Conservation (phyloP, 1,140 invertebrate species). For the Heliconius melpomene region DNA sequence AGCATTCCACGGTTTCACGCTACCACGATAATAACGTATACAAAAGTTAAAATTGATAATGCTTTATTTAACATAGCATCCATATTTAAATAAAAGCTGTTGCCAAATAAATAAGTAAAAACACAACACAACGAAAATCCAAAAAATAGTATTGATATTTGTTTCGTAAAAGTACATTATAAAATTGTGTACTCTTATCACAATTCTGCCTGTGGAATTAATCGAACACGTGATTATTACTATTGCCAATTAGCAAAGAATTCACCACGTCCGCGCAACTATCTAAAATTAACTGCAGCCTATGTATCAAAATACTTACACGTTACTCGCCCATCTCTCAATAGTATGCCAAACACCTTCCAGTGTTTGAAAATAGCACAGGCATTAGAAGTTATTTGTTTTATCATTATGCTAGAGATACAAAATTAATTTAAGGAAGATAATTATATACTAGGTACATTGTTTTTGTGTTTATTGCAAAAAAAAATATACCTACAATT, state of each 20-base stretch:
- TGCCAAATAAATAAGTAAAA: neutral
- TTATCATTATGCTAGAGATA: neutral
- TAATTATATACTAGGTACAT: neutral
- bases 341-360: conserved; percentile 81
- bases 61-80: conserved; percentile 64
- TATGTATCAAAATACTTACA: conserved; percentile 81
- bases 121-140: neutral
- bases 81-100: neutral
- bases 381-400: conserved; percentile 71
- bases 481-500: neutral
- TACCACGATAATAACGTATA: conserved; percentile 74
- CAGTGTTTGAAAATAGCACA: conserved; percentile 75
- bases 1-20: conserved; percentile 70
- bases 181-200: neutral
- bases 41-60: conserved; percentile 65
- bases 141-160: neutral
- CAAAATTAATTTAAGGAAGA: neutral
- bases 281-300: conserved; percentile 81
- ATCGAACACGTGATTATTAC: conserved; percentile 72
- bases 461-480: neutral
- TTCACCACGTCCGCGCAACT: conserved; percentile 78
- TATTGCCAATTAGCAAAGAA: conserved; percentile 79
- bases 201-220: conserved; percentile 44
- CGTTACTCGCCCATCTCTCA: conserved; percentile 78
- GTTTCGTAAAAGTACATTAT: too few relatives aligned